Percentiles rank a stretch among this genome's conserved stretches.
phyloP scores from a whole-genome alignment of 1,140 invertebrate species.

The Sycobia sp. region DNA sequence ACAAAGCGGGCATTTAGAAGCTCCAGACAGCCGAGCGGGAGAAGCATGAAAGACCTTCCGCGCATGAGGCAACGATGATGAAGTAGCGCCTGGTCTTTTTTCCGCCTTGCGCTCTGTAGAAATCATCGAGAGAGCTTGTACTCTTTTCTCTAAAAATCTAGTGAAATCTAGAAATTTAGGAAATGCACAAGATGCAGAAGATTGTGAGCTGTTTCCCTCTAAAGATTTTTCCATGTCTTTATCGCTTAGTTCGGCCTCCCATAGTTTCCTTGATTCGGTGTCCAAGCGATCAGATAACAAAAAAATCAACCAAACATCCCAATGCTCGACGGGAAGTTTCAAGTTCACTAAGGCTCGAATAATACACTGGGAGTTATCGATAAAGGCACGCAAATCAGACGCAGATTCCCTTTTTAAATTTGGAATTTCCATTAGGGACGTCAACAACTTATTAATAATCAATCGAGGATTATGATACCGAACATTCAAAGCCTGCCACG shows the following conservation, averaged over 20 bases:
- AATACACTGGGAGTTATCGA: background rate
- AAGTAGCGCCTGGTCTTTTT: background rate
- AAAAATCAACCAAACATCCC: background rate
- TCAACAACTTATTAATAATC: background rate
- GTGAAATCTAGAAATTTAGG: no score
- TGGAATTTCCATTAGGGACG: background rate
- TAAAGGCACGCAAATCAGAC: background rate
- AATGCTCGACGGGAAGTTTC: background rate
- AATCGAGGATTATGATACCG: conserved; percentile 3
- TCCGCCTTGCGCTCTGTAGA: no score
- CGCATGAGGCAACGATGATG: no score
- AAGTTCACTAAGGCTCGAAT: background rate
- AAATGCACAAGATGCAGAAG: no score
- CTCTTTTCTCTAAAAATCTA: background rate
- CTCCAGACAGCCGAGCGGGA: no score
- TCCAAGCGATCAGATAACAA: background rate
- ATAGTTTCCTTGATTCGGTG: background rate
- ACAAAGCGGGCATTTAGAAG: no score
- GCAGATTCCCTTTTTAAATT: background rate
- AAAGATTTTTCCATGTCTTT: no score
- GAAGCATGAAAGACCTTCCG: no score
- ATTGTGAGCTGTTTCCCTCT: no score
- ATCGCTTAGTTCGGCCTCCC: background rate
- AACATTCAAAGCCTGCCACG: background rate
- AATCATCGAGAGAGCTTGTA: background rate